These are phyloP conservation scores for Corythornis madagascariensis DNA, from an alignment of 2,113 vertebrate genomes.

Conservation along the genomic window DNA sequence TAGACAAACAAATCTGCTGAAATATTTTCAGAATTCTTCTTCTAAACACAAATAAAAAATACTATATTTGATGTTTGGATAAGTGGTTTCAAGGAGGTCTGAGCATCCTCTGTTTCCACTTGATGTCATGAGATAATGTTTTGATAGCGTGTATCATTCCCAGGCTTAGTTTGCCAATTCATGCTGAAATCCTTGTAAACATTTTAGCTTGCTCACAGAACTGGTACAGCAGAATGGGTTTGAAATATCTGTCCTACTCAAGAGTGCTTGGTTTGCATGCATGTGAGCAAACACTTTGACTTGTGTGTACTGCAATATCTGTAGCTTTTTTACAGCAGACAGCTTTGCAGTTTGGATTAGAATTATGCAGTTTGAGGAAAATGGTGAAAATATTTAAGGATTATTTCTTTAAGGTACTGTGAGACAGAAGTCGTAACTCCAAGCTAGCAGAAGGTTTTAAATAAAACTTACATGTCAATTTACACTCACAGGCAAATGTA, in stretches of 20 bases:
- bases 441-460: background rate
- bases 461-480: background rate
- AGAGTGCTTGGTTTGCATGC: accelerated
- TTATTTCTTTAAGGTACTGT: background rate
- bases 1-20: background rate
- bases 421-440: background rate
- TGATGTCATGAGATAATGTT: background rate
- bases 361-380: background rate
- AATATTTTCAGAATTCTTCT: background rate
- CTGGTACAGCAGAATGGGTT: background rate
- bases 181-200: background rate
- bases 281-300: background rate
- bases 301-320: accelerated
- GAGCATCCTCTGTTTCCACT: background rate
- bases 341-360: background rate
- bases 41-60: background rate
- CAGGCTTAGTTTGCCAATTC: background rate
- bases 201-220: background rate
- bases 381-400: background rate
- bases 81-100: background rate
- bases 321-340: too few relatives aligned
- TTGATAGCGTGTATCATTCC: accelerated
- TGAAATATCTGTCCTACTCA: background rate
- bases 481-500: background rate
- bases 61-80: background rate